Evolutionary conservation across 1,140 invertebrate species (phyloP), one percentile per base, ranked within the genome.

Genomic region (Coenobita brevimanus): DNA sequence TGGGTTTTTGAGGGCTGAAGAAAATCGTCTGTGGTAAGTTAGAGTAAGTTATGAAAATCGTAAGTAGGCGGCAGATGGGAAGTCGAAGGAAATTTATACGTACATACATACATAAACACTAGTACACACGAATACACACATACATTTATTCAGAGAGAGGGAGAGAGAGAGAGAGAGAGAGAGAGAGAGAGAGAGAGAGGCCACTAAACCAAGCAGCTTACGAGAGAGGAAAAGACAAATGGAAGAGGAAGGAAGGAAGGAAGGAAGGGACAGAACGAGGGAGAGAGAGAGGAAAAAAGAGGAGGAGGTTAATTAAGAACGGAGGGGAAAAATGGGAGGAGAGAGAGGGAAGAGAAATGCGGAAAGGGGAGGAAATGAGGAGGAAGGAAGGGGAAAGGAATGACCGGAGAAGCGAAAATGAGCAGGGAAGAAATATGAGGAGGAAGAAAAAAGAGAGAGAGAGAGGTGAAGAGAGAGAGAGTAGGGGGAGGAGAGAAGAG

Each of bases 111-210:
- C 36, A 71, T 71, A 71, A 71, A 38, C 36, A 71, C 27, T 71
- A 33, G 33, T 27, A 38, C 8, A 21, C 10, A 21, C 6, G 17
- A 3, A 71, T 38, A 38, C 41, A 30, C 67, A 38, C 33, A 38
- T 38, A 30, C 41, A 30, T 71, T 71, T 71, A 38, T 71, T 67
- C 24, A 57, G 54, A 57, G 54, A 57, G 54, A 57, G 54, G n/a
- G 54, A 57, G 54, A 57, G 54, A 57, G 54, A 57, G 54, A 57
- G 54, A 57, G 62, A 67, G 62, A 67, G 62, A 67, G 62, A 67
- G 62, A 67, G 62, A 67, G 62, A 67, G 62, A 67, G 62, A 67
- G 62, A 67, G 62, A 67, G 62, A 67, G 62, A 67, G 62, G 36
- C 33, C 15, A 38, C 15, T 30, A 33, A 38, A 33, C 33, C 36